Evolutionary conservation across 2,888 invertebrate genomes (phyloP), one percentile per base, ranked within the genome.

Genomic region (Melitaea athalia): DNA sequence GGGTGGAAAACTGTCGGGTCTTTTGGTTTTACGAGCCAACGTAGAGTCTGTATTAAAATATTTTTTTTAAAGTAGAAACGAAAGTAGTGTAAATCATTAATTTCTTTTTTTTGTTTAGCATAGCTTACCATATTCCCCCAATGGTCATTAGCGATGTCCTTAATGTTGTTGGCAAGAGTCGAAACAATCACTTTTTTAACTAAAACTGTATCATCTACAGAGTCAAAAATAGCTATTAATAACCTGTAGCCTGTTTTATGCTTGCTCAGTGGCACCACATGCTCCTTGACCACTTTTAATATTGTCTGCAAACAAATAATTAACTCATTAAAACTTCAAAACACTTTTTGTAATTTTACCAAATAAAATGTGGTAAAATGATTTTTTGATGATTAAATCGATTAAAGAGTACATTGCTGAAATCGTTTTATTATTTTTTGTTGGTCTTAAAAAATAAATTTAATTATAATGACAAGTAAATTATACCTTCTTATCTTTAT

Each of bases 171-270:
- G 45, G 96, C 86, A 72, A 98, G 89, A 71, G 96, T 96, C 73
- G 95, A 92, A 12, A 97, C 91, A 53, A 97, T 93, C 0, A 96
- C 95, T 86, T 99, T 99, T 79, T 96, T 96, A 24, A 98, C 94
- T 0, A 99, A 93, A 65, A 97, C 97, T 0, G 99, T 99, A 82
- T 99, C 99, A 83, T 99, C 99, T 1, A 98, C 95, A 0, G 95
- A 93, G 84, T 99, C 99, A 75, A 99, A 95, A 73, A 99, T 93
- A 0, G 97, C 95, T 72, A 98, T 92, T 38, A 99, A 88, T 31
- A 97, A 94, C 42, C 96, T 91, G 84, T 98, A 96, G 0, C 98
- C 99, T 75, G 97, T 95, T 85, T 99, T 97, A 77, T 99, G 98
- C 72, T 94, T 95, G 63, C 96, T 95, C 11, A 98, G 94, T 67